phyloP scores from a whole-genome alignment of 2,888 invertebrate species.

The Artemia sinica region DNA sequence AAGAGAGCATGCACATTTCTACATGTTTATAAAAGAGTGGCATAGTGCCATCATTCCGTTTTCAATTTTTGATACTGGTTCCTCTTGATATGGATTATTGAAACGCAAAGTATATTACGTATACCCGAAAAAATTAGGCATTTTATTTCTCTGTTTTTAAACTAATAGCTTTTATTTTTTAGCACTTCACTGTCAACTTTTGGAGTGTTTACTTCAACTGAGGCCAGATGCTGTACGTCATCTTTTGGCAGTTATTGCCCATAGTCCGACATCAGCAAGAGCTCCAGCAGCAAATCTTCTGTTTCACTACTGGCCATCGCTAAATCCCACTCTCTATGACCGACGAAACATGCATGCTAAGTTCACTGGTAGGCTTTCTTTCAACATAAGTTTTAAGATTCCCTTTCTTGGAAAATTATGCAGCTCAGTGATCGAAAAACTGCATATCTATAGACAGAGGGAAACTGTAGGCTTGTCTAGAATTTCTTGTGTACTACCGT shows the following conservation, averaged over 20 bases:
- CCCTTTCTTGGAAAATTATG: background rate
- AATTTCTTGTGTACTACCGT: too few relatives aligned
- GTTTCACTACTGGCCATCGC: slow-evolving; percentile 97
- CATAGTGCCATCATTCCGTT: background rate
- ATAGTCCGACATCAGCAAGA: slow-evolving; percentile 80
- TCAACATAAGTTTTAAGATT: background rate
- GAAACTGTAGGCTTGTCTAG: too few relatives aligned
- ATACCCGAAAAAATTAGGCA: background rate
- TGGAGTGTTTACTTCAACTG: slow-evolving; percentile 87
- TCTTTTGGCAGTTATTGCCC: slow-evolving; percentile 82
- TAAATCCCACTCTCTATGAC: slow-evolving; percentile 82
- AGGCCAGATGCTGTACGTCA: slow-evolving; percentile 81
- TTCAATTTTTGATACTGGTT: background rate
- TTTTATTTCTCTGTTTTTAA: slow-evolving; percentile 18
- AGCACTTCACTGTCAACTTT: slow-evolving; percentile 88
- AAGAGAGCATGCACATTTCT: too few relatives aligned
- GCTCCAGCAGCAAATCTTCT: slow-evolving; percentile 90
- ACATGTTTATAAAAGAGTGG: too few relatives aligned
- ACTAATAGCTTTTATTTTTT: slow-evolving; percentile 26
- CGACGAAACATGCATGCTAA: slow-evolving; percentile 68
- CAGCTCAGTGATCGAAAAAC: too few relatives aligned
- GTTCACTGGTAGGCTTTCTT: slow-evolving; percentile 49
- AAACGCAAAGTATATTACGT: background rate
- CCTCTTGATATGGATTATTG: too few relatives aligned
- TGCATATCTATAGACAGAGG: too few relatives aligned